phyloP scores from a whole-genome alignment of 2,888 invertebrate species.

The Eupithecia centaureata region DNA sequence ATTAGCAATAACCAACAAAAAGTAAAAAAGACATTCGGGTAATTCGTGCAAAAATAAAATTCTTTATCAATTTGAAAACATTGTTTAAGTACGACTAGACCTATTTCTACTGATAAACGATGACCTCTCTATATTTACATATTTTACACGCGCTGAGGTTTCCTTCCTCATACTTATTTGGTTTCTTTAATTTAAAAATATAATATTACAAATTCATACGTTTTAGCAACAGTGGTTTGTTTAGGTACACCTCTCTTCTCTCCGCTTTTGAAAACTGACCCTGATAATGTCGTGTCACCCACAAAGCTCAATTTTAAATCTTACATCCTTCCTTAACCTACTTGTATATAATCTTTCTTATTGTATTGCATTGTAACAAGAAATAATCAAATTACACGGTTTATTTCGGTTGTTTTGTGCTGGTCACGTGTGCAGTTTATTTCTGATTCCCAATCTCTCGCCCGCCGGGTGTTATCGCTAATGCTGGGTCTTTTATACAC shows the following conservation, averaged over 20 bases:
- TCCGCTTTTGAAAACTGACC: background rate
- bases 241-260: background rate
- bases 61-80: constrained; percentile 20
- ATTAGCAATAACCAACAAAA: background rate
- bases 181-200: background rate
- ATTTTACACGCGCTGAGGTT: background rate
- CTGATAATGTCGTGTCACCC: background rate
- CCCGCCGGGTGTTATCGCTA: constrained; percentile 34
- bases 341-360: background rate
- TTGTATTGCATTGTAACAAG: constrained; percentile 30
- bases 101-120: constrained; percentile 19
- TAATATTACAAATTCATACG: background rate
- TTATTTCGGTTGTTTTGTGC: constrained; percentile 61
- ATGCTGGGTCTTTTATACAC: constrained; percentile 29
- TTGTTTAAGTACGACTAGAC: constrained; percentile 8
- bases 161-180: background rate
- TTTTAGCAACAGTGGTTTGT: background rate
- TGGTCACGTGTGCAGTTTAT: constrained; percentile 69
- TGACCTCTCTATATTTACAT: background rate
- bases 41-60: constrained; percentile 13
- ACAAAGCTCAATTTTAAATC: background rate
- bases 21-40: constrained; percentile 2
- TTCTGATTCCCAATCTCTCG: constrained; percentile 59
- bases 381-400: constrained; percentile 55
- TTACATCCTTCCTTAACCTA: background rate